Percentiles rank a stretch among this genome's conserved stretches.
phyloP scores from a whole-genome alignment of 2,888 invertebrate species.

The Standfussiana lucernea region DNA sequence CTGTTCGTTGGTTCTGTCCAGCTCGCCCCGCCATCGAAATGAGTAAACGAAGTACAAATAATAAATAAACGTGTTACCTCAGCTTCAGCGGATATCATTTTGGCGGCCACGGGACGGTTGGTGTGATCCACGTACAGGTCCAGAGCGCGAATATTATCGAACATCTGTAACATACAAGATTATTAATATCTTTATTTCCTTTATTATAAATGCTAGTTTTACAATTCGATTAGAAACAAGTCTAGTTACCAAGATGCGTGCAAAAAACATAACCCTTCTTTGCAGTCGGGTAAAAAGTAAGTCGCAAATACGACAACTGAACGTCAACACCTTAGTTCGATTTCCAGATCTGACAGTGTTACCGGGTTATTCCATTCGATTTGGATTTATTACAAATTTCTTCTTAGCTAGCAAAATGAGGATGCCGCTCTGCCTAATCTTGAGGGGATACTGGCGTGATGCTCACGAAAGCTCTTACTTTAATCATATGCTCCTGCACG shows the following conservation, averaged over 20 bases:
- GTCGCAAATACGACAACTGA: neutral
- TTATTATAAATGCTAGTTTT: neutral
- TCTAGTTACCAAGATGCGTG: neutral
- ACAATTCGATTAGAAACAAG: neutral
- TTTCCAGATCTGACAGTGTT: neutral
- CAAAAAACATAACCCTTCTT: neutral
- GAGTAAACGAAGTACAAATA: no score
- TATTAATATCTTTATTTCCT: neutral
- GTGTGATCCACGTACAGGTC: slow-evolving; percentile 92
- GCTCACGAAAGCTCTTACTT: slow-evolving; percentile 89
- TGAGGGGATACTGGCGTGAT: neutral
- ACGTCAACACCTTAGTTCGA: neutral
- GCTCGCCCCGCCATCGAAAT: no score
- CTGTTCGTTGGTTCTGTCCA: no score
- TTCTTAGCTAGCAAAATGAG: neutral
- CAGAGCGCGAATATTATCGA: slow-evolving; percentile 96
- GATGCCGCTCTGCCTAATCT: neutral
- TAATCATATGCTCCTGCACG: slow-evolving; percentile 98
- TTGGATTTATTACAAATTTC: neutral
- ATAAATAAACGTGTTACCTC: slow-evolving; percentile 88
- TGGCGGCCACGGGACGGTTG: slow-evolving; percentile 93
- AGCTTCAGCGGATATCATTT: slow-evolving; percentile 96
- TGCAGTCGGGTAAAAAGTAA: neutral
- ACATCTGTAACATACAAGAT: slow-evolving; percentile 92
- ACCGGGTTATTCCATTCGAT: neutral